Conservation (phyloP, 1,140 invertebrate genomes). For the Dreissena rostriformis region DNA sequence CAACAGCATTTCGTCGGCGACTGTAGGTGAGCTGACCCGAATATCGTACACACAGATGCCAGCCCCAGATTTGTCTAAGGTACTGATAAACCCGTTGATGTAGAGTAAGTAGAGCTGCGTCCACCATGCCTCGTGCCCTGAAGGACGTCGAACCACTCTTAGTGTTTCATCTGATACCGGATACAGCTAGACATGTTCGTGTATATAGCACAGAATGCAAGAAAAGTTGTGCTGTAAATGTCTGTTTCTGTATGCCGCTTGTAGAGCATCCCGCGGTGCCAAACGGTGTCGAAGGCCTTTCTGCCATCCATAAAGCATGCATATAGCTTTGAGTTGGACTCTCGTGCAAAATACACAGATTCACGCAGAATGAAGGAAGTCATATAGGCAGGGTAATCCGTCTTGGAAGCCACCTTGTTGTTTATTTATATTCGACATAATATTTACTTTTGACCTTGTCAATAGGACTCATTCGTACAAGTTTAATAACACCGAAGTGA, state of each 20-base stretch:
- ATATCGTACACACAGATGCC: no score
- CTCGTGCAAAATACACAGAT: conserved; percentile 5
- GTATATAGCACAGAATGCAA: conserved; percentile 3
- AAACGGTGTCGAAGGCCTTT: conserved; percentile 23
- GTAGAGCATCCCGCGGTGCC: conserved; percentile 18
- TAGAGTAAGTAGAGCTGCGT: no score
- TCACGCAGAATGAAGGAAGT: conserved; percentile 5
- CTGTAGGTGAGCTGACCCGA: no score
- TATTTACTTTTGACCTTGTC: conserved; percentile 4
- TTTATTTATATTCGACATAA: not conserved
- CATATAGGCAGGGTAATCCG: conserved; percentile 7
- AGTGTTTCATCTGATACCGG: not conserved
- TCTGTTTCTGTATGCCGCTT: not conserved
- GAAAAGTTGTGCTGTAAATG: conserved; percentile 4
- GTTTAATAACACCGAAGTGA: conserved; percentile 8
- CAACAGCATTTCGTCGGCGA: no score
- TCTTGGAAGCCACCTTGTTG: conserved; percentile 21
- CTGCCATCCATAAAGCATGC: conserved; percentile 15
- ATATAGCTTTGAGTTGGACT: conserved; percentile 6
- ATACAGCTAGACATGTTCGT: conserved; percentile 3
- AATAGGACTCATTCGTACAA: not conserved
- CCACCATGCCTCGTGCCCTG: no score
- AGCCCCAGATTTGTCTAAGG: no score
- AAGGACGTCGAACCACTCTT: no score
- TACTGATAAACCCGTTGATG: no score